A percentile compares a stretch with the other conserved stretches of the same genome.
phyloP scores from a whole-genome alignment of 2,797 vertebrate species.

The Pipistrellus pygmaeus region DNA sequence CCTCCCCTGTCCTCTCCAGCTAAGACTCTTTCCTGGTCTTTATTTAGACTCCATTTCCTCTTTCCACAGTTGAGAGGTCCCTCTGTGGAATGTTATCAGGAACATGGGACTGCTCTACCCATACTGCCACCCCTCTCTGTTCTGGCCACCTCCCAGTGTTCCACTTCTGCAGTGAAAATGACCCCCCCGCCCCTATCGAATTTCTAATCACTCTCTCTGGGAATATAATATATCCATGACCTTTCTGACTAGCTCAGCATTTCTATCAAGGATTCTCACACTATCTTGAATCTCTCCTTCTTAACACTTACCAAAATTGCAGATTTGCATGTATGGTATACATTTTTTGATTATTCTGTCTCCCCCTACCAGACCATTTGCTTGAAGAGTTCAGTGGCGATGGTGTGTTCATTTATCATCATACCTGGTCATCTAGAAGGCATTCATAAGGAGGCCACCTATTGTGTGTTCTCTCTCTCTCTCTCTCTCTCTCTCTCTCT shows the following conservation, averaged over 20 bases:
- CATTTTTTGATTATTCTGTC: not conserved
- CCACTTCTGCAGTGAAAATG: not conserved
- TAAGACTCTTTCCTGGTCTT: not conserved
- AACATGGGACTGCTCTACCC: not conserved
- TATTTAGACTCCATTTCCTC: not conserved
- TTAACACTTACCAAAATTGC: not conserved
- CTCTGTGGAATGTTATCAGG: not conserved
- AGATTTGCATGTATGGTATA: not conserved
- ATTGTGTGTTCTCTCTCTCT: too few relatives aligned
- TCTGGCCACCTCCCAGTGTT: not conserved
- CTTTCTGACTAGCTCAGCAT: not conserved
- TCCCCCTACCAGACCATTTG: not conserved
- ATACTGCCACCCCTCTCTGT: accelerated
- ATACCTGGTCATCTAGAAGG: not conserved
- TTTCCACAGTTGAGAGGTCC: not conserved
- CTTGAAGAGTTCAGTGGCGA: not conserved
- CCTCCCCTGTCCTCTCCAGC: too few relatives aligned
- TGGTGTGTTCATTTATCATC: not conserved
- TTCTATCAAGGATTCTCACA: not conserved
- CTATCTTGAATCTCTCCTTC: not conserved
- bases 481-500: too few relatives aligned
- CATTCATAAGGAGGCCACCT: not conserved
- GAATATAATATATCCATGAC: not conserved
- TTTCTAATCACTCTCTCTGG: not conserved
- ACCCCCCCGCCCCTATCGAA: not conserved